Conservation (phyloP, 2,797 vertebrate species). For the Cuculus canorus region DNA sequence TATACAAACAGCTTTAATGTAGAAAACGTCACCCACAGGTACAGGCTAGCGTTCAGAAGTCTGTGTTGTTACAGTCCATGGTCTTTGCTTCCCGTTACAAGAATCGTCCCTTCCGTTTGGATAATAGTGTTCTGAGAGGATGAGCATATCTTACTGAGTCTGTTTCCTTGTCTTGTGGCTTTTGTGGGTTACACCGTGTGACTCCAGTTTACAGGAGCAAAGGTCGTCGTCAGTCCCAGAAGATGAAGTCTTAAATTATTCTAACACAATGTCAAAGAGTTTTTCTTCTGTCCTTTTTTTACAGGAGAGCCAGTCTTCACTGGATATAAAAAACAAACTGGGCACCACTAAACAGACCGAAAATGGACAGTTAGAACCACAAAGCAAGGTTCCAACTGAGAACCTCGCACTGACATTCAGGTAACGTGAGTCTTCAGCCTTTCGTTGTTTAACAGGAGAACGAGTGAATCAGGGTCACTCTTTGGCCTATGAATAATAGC, state of each 20-base stretch:
- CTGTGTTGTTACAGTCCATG: slow-evolving; percentile 21
- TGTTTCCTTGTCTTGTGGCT: slow-evolving; percentile 41
- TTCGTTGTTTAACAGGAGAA: background rate
- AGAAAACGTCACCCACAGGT: background rate
- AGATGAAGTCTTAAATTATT: background rate
- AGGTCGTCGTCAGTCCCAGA: background rate
- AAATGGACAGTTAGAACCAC: slow-evolving; percentile 89
- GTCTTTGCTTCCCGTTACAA: slow-evolving; percentile 23
- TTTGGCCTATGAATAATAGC: background rate
- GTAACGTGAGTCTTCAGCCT: slow-evolving; percentile 65
- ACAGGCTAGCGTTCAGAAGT: background rate
- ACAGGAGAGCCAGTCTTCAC: slow-evolving; percentile 90
- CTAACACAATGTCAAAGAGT: background rate
- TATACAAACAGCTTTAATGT: background rate
- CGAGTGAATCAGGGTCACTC: background rate
- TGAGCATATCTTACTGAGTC: background rate
- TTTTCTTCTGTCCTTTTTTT: slow-evolving; percentile 31
- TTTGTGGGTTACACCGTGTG: background rate
- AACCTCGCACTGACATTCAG: slow-evolving; percentile 91
- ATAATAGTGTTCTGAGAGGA: background rate
- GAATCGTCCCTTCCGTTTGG: slow-evolving; percentile 1
- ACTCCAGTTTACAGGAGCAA: background rate
- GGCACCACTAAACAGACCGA: slow-evolving; percentile 84
- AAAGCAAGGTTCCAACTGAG: slow-evolving; percentile 89
- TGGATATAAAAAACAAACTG: slow-evolving; percentile 92